Percentiles rank a stretch among this genome's conserved stretches.
phyloP scores from a whole-genome alignment of 2,888 invertebrate genomes.

The Drosophila nr. perissopoda region DNA sequence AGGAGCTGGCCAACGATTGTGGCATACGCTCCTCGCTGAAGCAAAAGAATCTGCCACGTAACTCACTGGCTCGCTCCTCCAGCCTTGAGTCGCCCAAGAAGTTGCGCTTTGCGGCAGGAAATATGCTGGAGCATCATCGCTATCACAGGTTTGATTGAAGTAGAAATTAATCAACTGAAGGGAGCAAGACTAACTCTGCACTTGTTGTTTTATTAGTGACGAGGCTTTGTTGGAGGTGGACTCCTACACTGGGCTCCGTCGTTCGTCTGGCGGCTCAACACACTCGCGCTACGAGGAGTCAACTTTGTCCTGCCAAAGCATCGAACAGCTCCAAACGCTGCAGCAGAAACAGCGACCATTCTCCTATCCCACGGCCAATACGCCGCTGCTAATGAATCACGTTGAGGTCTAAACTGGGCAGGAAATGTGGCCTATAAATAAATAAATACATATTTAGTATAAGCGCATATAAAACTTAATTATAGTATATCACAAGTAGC shows the following conservation, averaged over 20 bases:
- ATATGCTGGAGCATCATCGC: conserved; percentile 86
- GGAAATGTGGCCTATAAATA: not conserved
- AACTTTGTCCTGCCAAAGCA: conserved; percentile 83
- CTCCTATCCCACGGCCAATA: conserved; percentile 83
- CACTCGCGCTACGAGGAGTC: conserved; percentile 83
- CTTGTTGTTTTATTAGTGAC: conserved; percentile 70
- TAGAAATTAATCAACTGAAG: not conserved
- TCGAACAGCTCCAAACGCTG: conserved; percentile 71
- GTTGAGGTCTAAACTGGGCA: conserved; percentile 70
- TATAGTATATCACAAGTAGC: conserved; percentile 52
- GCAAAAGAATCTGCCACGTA: conserved; percentile 87
- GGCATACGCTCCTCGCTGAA: conserved; percentile 90
- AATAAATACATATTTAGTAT: not conserved
- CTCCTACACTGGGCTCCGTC: conserved; percentile 80
- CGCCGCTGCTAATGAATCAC: conserved; percentile 83
- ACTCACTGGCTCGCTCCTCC: conserved; percentile 88
- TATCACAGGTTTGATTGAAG: conserved; percentile 81
- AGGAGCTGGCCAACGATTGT: conserved; percentile 66
- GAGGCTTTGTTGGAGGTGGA: conserved; percentile 85
- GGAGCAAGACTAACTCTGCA: not conserved
- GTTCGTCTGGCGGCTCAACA: conserved; percentile 82
- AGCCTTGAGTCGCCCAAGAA: conserved; percentile 94
- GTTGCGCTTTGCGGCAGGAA: conserved; percentile 91
- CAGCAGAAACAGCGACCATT: conserved; percentile 76
- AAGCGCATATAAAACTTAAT: conserved; percentile 21